Evolutionary conservation across 64 coral and sea anemone species (phyloP).

Genomic region (Montipora sp.): DNA sequence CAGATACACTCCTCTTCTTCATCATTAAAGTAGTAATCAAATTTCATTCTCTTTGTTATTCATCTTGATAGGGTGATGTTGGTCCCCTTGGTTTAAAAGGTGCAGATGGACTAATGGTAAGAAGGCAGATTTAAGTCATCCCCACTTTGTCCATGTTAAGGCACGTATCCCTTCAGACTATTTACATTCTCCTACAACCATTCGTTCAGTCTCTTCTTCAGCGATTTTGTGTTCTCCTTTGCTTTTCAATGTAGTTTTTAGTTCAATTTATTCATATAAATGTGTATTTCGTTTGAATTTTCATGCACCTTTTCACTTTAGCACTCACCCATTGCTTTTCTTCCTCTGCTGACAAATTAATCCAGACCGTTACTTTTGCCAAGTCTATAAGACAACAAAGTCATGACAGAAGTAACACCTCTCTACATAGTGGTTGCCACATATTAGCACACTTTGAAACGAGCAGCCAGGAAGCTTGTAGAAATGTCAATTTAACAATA

Average conservation of each 20-base stretch:
- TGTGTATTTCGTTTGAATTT: not conserved
- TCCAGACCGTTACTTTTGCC: constrained; percentile 48
- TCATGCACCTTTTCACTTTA: not conserved
- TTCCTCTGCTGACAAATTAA: not conserved
- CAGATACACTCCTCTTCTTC: too few relatives aligned
- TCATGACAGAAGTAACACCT: constrained; percentile 43
- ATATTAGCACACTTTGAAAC: not conserved
- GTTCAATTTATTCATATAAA: not conserved
- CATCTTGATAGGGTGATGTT: constrained; percentile 6
- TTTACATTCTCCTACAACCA: not conserved
- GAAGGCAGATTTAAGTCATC: not conserved
- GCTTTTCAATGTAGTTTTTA: not conserved
- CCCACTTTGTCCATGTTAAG: not conserved
- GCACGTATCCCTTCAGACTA: not conserved
- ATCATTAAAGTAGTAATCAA: not conserved
- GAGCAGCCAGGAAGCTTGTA: not conserved
- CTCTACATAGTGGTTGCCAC: constrained; percentile 39
- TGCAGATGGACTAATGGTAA: constrained; percentile 31
- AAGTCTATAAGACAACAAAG: not conserved
- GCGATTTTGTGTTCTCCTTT: not conserved
- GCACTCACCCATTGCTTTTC: not conserved
- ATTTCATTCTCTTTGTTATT: not conserved
- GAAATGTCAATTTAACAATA: not conserved
- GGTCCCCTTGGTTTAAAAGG: constrained; percentile 40
- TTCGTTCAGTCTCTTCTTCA: not conserved